Evolutionary conservation across 2,797 vertebrate genomes (phyloP).

Genomic region (Myotis planiceps): DNA sequence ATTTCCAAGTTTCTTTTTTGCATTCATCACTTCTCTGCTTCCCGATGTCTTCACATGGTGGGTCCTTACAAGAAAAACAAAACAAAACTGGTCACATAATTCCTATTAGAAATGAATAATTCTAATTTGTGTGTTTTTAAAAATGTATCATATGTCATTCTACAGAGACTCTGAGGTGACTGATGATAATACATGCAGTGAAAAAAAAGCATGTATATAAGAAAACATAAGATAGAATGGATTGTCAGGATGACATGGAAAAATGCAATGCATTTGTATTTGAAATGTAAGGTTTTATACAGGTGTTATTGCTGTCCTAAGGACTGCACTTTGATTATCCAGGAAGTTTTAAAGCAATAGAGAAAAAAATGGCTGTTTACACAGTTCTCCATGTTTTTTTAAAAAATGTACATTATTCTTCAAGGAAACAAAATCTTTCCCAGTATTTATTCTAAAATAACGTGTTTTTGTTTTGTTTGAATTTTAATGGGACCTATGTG

Average conservation of each 20-base stretch:
- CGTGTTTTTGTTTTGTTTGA: not conserved
- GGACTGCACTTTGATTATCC: not conserved
- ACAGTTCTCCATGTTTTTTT: not conserved
- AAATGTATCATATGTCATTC: not conserved
- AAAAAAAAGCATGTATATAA: not conserved
- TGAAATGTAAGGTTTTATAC: not conserved
- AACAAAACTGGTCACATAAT: not conserved
- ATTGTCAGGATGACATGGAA: not conserved
- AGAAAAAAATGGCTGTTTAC: not conserved
- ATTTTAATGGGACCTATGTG: not conserved
- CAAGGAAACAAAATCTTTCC: not conserved
- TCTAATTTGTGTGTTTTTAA: not conserved
- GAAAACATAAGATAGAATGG: not conserved
- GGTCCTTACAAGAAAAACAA: not conserved
- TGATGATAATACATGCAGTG: not conserved
- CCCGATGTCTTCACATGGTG: not conserved
- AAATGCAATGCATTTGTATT: not conserved
- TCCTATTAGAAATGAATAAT: not conserved
- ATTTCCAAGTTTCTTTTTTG: not conserved
- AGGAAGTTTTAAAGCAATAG: not conserved
- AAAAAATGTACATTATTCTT: constrained; percentile 1
- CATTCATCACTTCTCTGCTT: not conserved
- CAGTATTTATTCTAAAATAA: not conserved
- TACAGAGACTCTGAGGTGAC: not conserved
- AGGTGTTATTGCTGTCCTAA: not conserved